These are phyloP conservation scores for Drosophila obscura DNA, from an alignment of 1,140 invertebrate species.

Conservation along the genomic window DNA sequence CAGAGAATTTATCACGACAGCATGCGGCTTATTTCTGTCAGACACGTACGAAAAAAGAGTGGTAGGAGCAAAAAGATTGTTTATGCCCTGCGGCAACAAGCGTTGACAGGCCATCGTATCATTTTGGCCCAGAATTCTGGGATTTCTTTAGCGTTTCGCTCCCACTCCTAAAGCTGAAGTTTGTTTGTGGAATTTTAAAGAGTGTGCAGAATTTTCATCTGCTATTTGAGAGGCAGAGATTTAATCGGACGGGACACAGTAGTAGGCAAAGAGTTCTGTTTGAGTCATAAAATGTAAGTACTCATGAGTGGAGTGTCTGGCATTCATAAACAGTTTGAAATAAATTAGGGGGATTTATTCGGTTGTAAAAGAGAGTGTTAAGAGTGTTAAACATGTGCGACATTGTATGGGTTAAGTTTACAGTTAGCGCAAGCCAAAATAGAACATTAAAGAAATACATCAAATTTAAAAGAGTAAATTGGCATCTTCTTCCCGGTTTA, in stretches of 20 bases:
- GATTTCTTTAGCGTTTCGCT: slow-evolving; percentile 18
- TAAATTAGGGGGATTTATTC: slow-evolving; percentile 23
- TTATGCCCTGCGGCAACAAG: slow-evolving; percentile 42
- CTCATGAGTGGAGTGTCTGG: slow-evolving; percentile 34
- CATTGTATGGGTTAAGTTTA: slow-evolving; percentile 22
- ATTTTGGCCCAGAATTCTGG: slow-evolving; percentile 49
- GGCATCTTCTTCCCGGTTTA: background rate
- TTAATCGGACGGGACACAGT: slow-evolving; percentile 28
- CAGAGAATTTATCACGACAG: slow-evolving; percentile 37
- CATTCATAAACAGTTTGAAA: slow-evolving; percentile 47
- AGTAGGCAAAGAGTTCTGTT: slow-evolving; percentile 23
- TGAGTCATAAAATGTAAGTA: slow-evolving; percentile 44
- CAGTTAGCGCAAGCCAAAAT: background rate
- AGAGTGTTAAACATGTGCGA: slow-evolving; percentile 1
- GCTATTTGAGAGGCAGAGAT: slow-evolving; percentile 49
- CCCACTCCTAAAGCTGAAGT: background rate
- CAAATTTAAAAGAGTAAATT: too few species aligned
- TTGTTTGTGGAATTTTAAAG: slow-evolving; percentile 67
- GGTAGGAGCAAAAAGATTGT: slow-evolving; percentile 39
- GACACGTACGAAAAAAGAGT: slow-evolving; percentile 32
- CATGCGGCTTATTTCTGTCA: slow-evolving; percentile 26
- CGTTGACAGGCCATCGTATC: slow-evolving; percentile 42
- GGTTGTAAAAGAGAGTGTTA: slow-evolving; percentile 29
- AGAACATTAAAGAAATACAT: background rate
- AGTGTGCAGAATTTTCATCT: slow-evolving; percentile 49